phyloP scores from a whole-genome alignment of 2,888 invertebrate species.

The Creontiades dilutus region DNA sequence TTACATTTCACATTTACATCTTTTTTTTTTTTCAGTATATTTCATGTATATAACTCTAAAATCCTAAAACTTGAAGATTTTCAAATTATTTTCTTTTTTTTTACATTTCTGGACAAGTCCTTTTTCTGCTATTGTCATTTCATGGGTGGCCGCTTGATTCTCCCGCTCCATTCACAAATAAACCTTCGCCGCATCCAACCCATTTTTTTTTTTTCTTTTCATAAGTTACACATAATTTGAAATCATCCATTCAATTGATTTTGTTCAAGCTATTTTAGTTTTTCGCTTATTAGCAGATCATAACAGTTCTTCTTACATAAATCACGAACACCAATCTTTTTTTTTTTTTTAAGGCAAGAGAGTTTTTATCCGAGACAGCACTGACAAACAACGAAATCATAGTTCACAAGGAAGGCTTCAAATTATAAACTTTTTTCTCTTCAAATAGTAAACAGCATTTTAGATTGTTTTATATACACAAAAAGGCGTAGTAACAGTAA shows the following conservation, averaged over 20 bases:
- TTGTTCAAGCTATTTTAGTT: neutral
- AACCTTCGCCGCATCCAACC: neutral
- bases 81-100: conserved; percentile 7
- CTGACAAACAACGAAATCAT: neutral
- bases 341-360: conserved; percentile 54
- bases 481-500: conserved; percentile 29
- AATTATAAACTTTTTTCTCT: neutral
- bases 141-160: neutral
- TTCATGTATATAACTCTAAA: conserved; percentile 44
- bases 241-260: neutral
- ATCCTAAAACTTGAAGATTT: neutral
- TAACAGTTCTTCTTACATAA: neutral
- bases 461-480: conserved; percentile 46
- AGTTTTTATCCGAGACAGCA: conserved; percentile 32
- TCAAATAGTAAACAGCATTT: conserved; percentile 18
- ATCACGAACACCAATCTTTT: conserved; percentile 37
- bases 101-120: conserved; percentile 56
- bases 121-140: conserved; percentile 49
- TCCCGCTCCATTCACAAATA: neutral
- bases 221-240: neutral
- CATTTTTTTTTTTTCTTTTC: neutral
- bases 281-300: conserved; percentile 25
- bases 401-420: conserved; percentile 22
- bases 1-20: conserved; percentile 60
- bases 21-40: conserved; percentile 21